Conservation (phyloP, 2,113 vertebrate genomes). For the Clarias magur region DNA sequence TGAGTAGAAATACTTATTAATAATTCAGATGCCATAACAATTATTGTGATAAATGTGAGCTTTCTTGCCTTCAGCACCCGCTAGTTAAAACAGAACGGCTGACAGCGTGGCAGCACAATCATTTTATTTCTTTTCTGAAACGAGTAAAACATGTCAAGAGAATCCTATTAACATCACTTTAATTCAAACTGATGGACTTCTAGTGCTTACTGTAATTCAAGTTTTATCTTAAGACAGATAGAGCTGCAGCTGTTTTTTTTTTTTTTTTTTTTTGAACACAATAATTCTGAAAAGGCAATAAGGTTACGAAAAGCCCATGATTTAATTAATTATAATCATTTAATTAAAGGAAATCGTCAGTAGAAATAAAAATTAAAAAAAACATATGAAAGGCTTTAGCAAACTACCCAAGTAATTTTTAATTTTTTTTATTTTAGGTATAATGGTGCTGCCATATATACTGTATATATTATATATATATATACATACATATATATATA, state of each 20-base stretch:
- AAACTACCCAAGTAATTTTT: no score
- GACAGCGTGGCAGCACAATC: neutral
- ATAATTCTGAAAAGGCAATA: neutral
- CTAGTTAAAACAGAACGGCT: neutral
- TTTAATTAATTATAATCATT: neutral
- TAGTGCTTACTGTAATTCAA: neutral
- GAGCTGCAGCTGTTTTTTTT: neutral
- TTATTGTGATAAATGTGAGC: conserved; percentile 13
- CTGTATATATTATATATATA: no score
- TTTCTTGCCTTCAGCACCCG: neutral
- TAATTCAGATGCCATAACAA: conserved; percentile 10
- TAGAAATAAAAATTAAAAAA: neutral
- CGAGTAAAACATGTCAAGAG: conserved; percentile 9
- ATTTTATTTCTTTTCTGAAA: conserved; percentile 1
- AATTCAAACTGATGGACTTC: neutral
- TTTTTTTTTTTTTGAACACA: neutral
- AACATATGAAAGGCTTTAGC: neutral
- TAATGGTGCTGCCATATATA: no score
- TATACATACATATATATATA: no score
- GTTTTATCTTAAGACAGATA: conserved; percentile 17
- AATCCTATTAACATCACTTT: conserved; percentile 14
- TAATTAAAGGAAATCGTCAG: neutral
- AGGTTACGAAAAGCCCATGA: neutral
- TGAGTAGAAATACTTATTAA: neutral
- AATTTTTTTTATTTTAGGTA: no score